Percentiles rank a stretch among this genome's conserved stretches.
These are phyloP conservation scores for Gymnoscopelus microlampas DNA, from an alignment of 2,797 vertebrate genomes.

Conservation along the genomic window DNA sequence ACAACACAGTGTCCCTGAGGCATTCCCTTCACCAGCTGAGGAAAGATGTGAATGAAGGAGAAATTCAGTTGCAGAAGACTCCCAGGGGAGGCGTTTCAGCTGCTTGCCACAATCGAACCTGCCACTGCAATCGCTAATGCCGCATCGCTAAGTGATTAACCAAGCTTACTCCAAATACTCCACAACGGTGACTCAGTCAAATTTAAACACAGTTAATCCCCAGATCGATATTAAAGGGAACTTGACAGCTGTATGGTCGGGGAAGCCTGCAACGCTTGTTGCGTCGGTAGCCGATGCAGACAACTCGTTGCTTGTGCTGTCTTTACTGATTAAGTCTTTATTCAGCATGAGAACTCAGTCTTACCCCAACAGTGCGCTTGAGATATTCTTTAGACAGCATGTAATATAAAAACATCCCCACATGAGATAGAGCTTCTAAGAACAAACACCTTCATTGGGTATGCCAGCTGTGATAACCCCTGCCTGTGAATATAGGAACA, in stretches of 20 bases:
- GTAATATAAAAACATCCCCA: constrained; percentile 9
- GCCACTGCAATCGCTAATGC: constrained; percentile 35
- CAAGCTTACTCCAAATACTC: constrained; percentile 13
- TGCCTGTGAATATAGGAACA: constrained; percentile 49
- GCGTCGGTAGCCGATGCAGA: not conserved
- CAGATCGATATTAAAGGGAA: constrained; percentile 43
- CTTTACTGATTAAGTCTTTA: constrained; percentile 11
- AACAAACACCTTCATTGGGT: constrained; percentile 53
- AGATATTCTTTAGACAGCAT: not conserved
- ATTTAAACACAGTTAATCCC: constrained; percentile 52
- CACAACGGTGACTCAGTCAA: constrained; percentile 28
- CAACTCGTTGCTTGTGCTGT: constrained; percentile 17
- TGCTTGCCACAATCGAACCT: constrained; percentile 44
- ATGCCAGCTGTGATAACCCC: constrained; percentile 52
- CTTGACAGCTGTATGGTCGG: constrained; percentile 13
- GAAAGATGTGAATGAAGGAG: constrained; percentile 14
- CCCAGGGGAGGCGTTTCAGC: constrained; percentile 40
- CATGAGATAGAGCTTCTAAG: constrained; percentile 40
- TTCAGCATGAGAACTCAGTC: constrained; percentile 2
- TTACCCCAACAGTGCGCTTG: constrained; percentile 47
- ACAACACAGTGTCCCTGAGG: constrained; percentile 36
- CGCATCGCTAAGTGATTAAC: constrained; percentile 59
- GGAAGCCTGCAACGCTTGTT: constrained; percentile 10
- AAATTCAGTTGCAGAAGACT: constrained; percentile 34
- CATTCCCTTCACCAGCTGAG: constrained; percentile 17